Percentiles rank a stretch among this genome's conserved stretches.
phyloP scores from a whole-genome alignment of 2,888 invertebrate species.

The Halocaridina rubra region DNA sequence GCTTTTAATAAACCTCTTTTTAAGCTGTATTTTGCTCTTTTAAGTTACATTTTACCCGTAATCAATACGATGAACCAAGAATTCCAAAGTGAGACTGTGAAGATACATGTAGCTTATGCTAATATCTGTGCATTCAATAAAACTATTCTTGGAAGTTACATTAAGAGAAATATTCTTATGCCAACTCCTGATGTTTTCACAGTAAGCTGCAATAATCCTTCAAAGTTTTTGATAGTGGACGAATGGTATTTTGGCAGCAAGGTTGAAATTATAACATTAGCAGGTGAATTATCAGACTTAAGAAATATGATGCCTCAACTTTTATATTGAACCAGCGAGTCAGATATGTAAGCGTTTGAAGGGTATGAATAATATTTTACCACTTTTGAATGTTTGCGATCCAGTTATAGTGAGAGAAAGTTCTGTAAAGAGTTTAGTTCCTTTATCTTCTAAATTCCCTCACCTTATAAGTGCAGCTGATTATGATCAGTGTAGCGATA shows the following conservation, averaged over 20 bases:
- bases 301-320: background rate
- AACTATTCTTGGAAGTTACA: background rate
- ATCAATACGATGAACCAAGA: too few species aligned
- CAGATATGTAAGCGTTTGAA: background rate
- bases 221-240: background rate
- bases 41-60: background rate
- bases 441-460: too few species aligned
- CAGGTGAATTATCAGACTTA: background rate
- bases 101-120: background rate
- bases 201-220: background rate
- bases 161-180: background rate
- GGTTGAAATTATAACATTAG: background rate
- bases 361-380: background rate
- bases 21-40: too few species aligned
- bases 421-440: too few species aligned
- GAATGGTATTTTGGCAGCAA: background rate
- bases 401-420: too few species aligned
- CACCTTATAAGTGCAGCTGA: too few species aligned
- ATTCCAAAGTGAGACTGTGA: background rate
- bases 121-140: background rate
- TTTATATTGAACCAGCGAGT: background rate
- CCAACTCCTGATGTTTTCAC: background rate
- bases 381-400: background rate
- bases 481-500: too few species aligned
- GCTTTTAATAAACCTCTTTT: too few species aligned